phyloP scores from a whole-genome alignment of 2,113 vertebrate genomes.

The Spea bombifrons region DNA sequence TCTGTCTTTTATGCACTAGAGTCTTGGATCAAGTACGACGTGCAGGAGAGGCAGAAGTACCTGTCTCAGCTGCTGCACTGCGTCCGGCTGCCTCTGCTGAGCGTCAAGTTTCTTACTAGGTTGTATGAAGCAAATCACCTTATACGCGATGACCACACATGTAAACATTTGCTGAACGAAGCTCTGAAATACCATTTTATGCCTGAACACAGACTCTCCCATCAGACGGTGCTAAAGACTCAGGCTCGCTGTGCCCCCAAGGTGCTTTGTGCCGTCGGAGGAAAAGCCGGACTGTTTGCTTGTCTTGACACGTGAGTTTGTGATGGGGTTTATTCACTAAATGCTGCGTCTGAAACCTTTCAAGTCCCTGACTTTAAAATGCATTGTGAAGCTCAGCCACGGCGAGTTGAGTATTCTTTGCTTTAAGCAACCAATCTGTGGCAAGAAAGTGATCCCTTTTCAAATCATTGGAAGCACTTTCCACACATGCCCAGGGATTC shows the following conservation, averaged over 20 bases:
- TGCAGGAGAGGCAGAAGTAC: constrained; percentile 89
- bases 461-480: too few species aligned
- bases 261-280: constrained; percentile 92
- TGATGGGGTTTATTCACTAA: too few species aligned
- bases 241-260: constrained; percentile 91
- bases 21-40: constrained; percentile 94
- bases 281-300: constrained; percentile 93
- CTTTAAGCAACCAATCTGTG: too few species aligned
- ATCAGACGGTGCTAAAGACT: constrained; percentile 87
- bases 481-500: too few species aligned
- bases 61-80: constrained; percentile 89
- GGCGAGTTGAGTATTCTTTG: too few species aligned
- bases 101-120: constrained; percentile 93
- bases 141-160: constrained; percentile 92
- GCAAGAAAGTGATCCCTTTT: too few species aligned
- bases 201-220: constrained; percentile 95
- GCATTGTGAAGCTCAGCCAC: too few species aligned
- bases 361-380: too few species aligned
- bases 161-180: constrained; percentile 96
- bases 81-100: constrained; percentile 90
- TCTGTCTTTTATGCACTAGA: constrained; percentile 92
- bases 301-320: constrained; percentile 86
- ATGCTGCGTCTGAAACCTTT: too few species aligned
- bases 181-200: constrained; percentile 98
- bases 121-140: constrained; percentile 98